Evolutionary conservation across 2,888 invertebrate genomes (phyloP), one percentile per base, ranked within the genome.

Genomic region (Caenorhabditis sp.): DNA sequence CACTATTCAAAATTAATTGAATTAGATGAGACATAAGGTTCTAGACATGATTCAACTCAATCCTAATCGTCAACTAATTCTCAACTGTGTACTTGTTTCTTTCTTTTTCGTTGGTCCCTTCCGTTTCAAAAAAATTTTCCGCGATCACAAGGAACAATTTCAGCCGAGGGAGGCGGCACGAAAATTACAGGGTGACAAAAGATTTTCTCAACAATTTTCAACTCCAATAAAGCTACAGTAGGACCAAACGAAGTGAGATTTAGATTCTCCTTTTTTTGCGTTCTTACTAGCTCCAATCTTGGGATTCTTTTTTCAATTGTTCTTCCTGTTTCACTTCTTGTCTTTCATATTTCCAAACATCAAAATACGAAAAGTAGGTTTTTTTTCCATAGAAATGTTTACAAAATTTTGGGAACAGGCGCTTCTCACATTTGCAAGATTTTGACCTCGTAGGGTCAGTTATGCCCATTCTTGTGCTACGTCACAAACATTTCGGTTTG

Each of bases 181-280:
- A 38, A 64, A 61, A 73, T 73, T 73, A 61, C 24, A 49, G 59
- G 72, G 51, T 61, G 38, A 1, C 24, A 16, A 58, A 28, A 10
- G 28, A 16, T 31, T 58, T 28, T 10, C n/a, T 6, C 31, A 5
- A 38, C n/a, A 14, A 44, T 26, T 63, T 44, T 44, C 63, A 44
- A 22, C 24, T n/a, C 31, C 35, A 19, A 69, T 76, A 69, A 68
- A 70, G 19, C 69, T 77, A 77, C 77, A 61, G 77, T 77, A 77
- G 69, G 61, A 68, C 0, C 38, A 41, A 76, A 76, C 69, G 54
- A 51, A 28, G 14, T 59, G 49, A 38, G 51, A 51, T n/a, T 28
- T 24, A 35, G 49, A 41, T 14, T 28, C 14, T 5, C 16, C 49
- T 66, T 41, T 56, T 41, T n/a, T 19, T 31, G 19, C 14, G 58